phyloP scores from a whole-genome alignment of 1,140 invertebrate species.

The Triops cancriformis region DNA sequence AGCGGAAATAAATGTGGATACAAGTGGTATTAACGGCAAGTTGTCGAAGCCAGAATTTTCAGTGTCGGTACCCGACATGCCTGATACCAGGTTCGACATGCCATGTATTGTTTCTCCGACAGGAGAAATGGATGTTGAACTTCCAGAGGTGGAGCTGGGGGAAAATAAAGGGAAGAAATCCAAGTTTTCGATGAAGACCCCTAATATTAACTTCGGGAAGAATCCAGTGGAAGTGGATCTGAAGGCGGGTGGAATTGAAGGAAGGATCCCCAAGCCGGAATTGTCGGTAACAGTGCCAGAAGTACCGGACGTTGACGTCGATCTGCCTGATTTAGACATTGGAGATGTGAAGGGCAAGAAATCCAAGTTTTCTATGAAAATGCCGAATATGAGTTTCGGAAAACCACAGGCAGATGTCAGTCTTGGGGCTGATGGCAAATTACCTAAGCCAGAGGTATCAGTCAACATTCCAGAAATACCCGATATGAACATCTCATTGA shows the following conservation, averaged over 20 bases:
- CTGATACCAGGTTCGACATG: no score
- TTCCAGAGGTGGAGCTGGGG: not conserved
- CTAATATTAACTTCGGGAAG: conserved; percentile 18
- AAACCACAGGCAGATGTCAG: conserved; percentile 15
- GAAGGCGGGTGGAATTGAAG: conserved; percentile 4
- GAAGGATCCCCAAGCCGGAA: not conserved
- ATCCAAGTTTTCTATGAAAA: conserved; percentile 20
- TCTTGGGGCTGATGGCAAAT: not conserved
- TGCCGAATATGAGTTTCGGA: conserved; percentile 18
- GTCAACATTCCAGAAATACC: not conserved
- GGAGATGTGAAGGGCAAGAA: not conserved
- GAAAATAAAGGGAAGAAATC: conserved; percentile 13
- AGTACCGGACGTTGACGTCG: not conserved
- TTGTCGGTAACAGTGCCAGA: not conserved
- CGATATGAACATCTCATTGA: not conserved
- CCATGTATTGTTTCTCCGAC: no score
- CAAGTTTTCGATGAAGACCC: conserved; percentile 23
- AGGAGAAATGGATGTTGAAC: no score
- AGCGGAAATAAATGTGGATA: not conserved
- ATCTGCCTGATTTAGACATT: not conserved
- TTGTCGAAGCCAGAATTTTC: not conserved
- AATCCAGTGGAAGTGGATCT: not conserved
- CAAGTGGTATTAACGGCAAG: not conserved
- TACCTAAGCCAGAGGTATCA: conserved; percentile 1
- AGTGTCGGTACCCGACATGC: no score